Base-by-base conservation (phyloP, 2,888 invertebrate species). In the Sturmia bella region DNA sequence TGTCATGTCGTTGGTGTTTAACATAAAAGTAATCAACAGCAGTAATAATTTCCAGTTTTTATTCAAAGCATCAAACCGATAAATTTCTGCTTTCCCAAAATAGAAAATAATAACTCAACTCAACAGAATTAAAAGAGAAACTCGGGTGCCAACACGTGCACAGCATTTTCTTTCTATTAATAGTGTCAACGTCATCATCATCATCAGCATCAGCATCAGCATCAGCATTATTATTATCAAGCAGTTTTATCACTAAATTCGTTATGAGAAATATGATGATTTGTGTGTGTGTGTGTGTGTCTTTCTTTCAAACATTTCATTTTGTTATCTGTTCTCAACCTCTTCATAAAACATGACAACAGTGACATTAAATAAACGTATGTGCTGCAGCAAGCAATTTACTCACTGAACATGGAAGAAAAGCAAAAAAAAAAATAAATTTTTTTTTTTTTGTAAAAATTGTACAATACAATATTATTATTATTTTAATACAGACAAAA, bases 11-110 rank as follows among this genome's bases (percentile, higher is more conserved):
- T 48, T 75, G 61, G 3, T 21, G 59, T 59, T 76, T 68, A 45
- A 50, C 52, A 68, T 68, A 43, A 52, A 68, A 72, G 76, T 76
- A 83, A 76, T 81, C 83, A 81, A 73, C 76, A 75, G 45, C 75
- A 79, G 37, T 21, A 54, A 48, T 6, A 21, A 41, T 17, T 45
- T 27, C 32, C 7, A 15, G 43, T 77, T 17, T 17, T 24, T 56
- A 56, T 48, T 63, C 41, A 48, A 52, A 59, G 21, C 37, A 59
- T 39, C 15, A 45, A 54, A n/a, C 24, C 9, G 54, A 21, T 45
- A 24, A 64, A 21, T 19, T 45, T 63, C 57, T 41, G 19, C 27
- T 39, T 50, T 37, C 15, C 15, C 27, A 48, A 52, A 41, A 61
- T 11, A 32, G 11, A 37, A 69, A 59, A 11, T 13, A 45, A 59